These are phyloP conservation scores for Karalla daura DNA, from an alignment of 2,797 vertebrate genomes.

Conservation along the genomic window DNA sequence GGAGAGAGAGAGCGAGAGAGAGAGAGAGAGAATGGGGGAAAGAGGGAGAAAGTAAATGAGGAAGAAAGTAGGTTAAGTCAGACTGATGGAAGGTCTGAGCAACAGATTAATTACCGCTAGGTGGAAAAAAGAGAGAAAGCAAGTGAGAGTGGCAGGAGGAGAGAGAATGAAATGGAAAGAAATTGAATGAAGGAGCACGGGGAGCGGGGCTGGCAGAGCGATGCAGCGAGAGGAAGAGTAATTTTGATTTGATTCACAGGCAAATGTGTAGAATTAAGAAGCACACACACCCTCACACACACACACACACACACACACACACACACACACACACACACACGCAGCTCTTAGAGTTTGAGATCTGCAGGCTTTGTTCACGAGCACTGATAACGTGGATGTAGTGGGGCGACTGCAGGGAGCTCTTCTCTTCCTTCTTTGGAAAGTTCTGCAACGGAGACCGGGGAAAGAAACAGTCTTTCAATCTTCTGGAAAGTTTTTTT, in stretches of 20 bases:
- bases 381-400: conserved; percentile 48
- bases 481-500: conserved; percentile 18
- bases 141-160: conserved; percentile 60
- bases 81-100: conserved; percentile 74
- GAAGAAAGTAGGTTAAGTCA: conserved; percentile 81
- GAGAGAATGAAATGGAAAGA: conserved; percentile 53
- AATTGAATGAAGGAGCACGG: conserved; percentile 61
- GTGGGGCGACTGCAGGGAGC: conserved; percentile 36
- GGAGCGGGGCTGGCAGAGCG: conserved; percentile 47
- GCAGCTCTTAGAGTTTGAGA: conserved; percentile 53
- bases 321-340: background rate
- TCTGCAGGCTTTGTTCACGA: conserved; percentile 52
- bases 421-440: conserved; percentile 28
- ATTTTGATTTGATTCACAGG: conserved; percentile 71
- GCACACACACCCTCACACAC: background rate
- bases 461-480: conserved; percentile 3
- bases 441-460: conserved; percentile 17
- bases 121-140: conserved; percentile 48
- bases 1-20: conserved; percentile 11
- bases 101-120: conserved; percentile 79
- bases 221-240: conserved; percentile 52
- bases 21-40: conserved; percentile 8
- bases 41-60: conserved; percentile 56
- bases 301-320: background rate
- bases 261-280: conserved; percentile 47